Evolutionary conservation across 2,888 invertebrate genomes (phyloP).

Genomic region (Lomographa bimaculata): DNA sequence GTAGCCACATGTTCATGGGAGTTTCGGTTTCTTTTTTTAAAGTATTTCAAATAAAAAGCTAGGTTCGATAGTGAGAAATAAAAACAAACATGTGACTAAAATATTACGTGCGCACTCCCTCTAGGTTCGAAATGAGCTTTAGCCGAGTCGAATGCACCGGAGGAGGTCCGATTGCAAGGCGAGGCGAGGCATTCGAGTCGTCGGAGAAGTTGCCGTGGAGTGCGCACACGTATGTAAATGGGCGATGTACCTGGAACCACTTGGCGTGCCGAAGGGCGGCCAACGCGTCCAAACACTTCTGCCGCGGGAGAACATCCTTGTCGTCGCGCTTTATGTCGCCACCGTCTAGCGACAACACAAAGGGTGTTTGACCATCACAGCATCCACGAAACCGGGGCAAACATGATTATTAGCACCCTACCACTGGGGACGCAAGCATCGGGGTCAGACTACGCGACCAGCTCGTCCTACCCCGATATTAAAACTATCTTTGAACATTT

Average conservation of each 20-base stretch:
- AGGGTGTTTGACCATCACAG: slow-evolving; percentile 91
- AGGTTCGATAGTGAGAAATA: slow-evolving; percentile 39
- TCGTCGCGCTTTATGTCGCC: slow-evolving; percentile 88
- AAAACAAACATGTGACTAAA: slow-evolving; percentile 81
- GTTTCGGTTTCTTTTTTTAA: slow-evolving; percentile 31
- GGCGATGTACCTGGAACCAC: slow-evolving; percentile 98
- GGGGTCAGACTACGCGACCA: slow-evolving; percentile 8
- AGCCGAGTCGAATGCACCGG: slow-evolving; percentile 1
- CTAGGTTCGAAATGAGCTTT: slow-evolving; percentile 19
- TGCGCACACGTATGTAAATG: slow-evolving; percentile 69
- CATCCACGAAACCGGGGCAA: slow-evolving; percentile 79
- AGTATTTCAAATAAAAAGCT: slow-evolving; percentile 43
- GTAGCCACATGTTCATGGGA: slow-evolving; percentile 82
- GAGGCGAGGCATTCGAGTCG: no score
- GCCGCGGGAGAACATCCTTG: slow-evolving; percentile 98
- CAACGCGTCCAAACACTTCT: slow-evolving; percentile 99
- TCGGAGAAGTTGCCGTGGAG: slow-evolving; percentile 41
- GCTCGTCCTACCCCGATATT: slow-evolving; percentile 18
- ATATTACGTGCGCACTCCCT: slow-evolving; percentile 74
- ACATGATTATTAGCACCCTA: slow-evolving; percentile 50
- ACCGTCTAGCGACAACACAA: slow-evolving; percentile 84
- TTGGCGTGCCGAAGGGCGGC: slow-evolving; percentile 99
- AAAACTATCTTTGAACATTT: slow-evolving; percentile 5
- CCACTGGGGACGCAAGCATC: slow-evolving; percentile 12
- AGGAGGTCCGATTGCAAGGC: not conserved